These are phyloP conservation scores for Xenops minutus DNA, from an alignment of 2,797 vertebrate genomes.

Conservation along the genomic window DNA sequence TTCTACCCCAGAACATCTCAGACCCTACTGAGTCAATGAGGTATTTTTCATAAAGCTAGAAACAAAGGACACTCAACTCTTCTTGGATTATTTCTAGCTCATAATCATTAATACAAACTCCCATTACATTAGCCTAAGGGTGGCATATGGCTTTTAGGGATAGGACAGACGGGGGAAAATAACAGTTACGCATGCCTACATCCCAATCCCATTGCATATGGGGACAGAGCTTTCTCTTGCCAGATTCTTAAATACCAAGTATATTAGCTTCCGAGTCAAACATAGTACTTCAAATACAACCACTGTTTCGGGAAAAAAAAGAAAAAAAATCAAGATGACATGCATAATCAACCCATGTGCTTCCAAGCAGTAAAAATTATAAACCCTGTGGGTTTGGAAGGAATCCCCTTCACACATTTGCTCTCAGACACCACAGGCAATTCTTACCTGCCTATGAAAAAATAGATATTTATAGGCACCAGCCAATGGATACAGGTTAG, in stretches of 20 bases:
- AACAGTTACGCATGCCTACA: constrained; percentile 16
- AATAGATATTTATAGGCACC: background rate
- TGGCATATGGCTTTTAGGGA: constrained; percentile 58
- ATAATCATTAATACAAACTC: constrained; percentile 32
- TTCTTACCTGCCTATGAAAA: background rate
- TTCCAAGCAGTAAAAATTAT: background rate
- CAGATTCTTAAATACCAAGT: constrained; percentile 43
- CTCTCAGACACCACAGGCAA: background rate
- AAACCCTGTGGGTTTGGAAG: background rate
- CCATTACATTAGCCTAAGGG: constrained; percentile 7
- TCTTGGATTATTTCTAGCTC: constrained; percentile 53
- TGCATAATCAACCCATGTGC: background rate
- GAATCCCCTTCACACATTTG: constrained; percentile 1
- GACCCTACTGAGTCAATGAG: background rate
- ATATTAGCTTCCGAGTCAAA: constrained; percentile 19
- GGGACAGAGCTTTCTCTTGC: constrained; percentile 12
- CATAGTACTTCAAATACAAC: background rate
- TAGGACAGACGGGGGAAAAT: constrained; percentile 21
- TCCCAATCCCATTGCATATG: background rate
- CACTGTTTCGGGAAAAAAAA: background rate
- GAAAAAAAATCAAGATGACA: background rate
- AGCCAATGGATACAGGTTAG: background rate
- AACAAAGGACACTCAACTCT: constrained; percentile 1
- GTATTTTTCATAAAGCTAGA: background rate
- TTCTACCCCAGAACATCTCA: background rate